Conservation (phyloP, 2,797 vertebrate species). For the Galaxias olidus region DNA sequence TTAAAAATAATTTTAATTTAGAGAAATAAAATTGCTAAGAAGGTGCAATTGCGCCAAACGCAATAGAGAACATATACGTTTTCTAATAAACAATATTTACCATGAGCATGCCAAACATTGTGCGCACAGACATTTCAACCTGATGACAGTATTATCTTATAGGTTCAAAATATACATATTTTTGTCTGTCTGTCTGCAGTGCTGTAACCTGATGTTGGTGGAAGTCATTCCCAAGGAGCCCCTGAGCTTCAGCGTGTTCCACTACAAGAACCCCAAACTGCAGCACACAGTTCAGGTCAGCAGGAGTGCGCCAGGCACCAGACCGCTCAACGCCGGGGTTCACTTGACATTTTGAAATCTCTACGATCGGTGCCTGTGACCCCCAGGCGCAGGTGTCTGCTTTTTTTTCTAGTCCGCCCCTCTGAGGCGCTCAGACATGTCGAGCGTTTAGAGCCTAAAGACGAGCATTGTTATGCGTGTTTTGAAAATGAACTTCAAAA, state of each 20-base stretch:
- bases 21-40: no score
- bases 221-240: conserved; percentile 97
- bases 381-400: conserved; percentile 43
- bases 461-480: conserved; percentile 36
- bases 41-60: no score
- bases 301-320: background rate
- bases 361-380: conserved; percentile 29
- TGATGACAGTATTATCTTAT: no score
- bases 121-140: no score
- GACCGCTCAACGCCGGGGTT: background rate
- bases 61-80: no score
- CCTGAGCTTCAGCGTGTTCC: conserved; percentile 95
- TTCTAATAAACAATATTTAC: no score
- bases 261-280: conserved; percentile 98
- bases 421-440: conserved; percentile 56
- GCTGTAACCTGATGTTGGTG: conserved; percentile 98
- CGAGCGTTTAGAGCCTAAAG: conserved; percentile 39
- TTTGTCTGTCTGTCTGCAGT: conserved; percentile 68
- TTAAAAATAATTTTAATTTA: no score
- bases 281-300: conserved; percentile 98
- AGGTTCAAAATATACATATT: background rate
- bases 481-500: conserved; percentile 31
- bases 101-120: no score
- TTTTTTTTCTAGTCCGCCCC: conserved; percentile 32
- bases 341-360: conserved; percentile 28